phyloP scores from a whole-genome alignment of 2,797 vertebrate genomes.

The Tolypeutes matacus region DNA sequence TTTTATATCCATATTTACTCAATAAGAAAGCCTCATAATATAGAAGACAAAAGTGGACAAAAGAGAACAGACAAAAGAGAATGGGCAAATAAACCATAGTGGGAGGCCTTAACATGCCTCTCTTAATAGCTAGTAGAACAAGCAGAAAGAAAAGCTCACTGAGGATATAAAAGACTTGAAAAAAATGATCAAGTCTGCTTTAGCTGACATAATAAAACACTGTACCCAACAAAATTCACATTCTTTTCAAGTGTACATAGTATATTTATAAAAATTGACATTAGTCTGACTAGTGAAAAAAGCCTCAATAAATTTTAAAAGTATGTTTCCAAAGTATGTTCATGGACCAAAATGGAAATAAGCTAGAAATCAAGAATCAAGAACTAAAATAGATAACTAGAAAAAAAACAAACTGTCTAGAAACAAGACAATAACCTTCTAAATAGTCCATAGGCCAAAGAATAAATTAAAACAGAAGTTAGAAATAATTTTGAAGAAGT shows the following conservation, averaged over 20 bases:
- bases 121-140: background rate
- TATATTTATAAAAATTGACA: background rate
- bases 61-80: background rate
- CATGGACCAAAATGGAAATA: background rate
- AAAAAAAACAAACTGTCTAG: background rate
- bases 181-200: background rate
- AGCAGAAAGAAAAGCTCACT: background rate
- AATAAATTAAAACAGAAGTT: background rate
- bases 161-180: background rate
- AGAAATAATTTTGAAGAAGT: background rate
- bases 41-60: background rate
- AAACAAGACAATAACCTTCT: background rate
- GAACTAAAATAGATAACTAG: background rate
- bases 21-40: background rate
- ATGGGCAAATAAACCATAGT: background rate
- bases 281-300: background rate
- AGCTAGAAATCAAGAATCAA: conserved; percentile 22
- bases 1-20: background rate
- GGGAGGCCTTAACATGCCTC: background rate
- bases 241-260: background rate
- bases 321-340: background rate
- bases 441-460: background rate
- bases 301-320: background rate
- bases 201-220: background rate
- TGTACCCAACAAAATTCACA: background rate